A percentile compares a stretch with the other conserved stretches of the same genome.
Evolutionary conservation across 2,888 invertebrate genomes (phyloP).

Genomic region (Folsomia manolachei): DNA sequence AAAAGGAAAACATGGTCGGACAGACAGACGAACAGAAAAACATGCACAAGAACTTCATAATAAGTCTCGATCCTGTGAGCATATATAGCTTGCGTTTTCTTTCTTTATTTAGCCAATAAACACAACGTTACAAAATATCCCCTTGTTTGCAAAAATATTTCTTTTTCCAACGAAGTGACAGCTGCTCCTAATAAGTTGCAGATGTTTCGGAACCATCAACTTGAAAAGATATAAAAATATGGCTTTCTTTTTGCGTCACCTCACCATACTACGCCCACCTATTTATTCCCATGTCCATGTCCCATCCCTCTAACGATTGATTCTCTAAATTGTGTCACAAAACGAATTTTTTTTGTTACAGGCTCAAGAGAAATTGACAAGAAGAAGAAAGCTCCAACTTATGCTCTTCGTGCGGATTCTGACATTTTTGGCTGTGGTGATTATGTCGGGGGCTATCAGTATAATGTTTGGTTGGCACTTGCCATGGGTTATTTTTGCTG

Average conservation of each 20-base stretch:
- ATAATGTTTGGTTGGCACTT: slow-evolving; percentile 50
- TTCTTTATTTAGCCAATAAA: not conserved
- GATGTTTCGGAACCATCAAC: not conserved
- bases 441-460: slow-evolving; percentile 54
- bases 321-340: not conserved
- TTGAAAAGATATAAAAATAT: not conserved
- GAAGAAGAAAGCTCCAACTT: slow-evolving; percentile 61
- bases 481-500: slow-evolving; percentile 54
- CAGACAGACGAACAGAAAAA: too few species aligned
- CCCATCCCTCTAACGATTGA: too few species aligned
- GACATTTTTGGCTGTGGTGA: slow-evolving; percentile 57
- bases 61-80: too few species aligned
- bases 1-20: too few species aligned
- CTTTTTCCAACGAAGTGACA: not conserved
- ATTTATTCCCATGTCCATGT: too few species aligned
- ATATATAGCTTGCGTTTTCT: too few species aligned
- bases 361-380: slow-evolving; percentile 62
- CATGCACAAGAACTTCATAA: too few species aligned
- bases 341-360: slow-evolving; percentile 54
- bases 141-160: not conserved
- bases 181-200: not conserved
- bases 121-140: not conserved
- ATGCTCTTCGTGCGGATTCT: slow-evolving; percentile 62
- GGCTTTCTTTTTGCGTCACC: not conserved
- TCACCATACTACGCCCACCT: not conserved